Percentiles rank a stretch among this genome's conserved stretches.
phyloP scores from a whole-genome alignment of 1,140 invertebrate species.

The Elysia chlorotica region DNA sequence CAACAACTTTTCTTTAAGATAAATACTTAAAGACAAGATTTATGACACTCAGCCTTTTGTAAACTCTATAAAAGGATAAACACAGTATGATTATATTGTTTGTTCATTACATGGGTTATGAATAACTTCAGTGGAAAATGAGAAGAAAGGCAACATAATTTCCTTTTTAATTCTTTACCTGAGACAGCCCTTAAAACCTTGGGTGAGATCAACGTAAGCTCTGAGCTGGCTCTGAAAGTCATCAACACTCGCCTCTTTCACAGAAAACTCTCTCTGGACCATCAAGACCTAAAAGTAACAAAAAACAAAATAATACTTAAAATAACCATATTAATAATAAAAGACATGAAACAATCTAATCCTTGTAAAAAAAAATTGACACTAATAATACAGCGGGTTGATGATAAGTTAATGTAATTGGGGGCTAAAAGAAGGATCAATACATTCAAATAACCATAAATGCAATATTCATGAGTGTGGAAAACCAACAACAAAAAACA shows the following conservation, averaged over 20 bases:
- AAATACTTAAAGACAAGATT: not conserved
- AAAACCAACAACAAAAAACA: no score
- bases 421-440: no score
- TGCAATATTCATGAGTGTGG: no score
- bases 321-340: no score
- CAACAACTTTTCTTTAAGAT: not conserved
- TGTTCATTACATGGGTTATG: not conserved
- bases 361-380: no score
- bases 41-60: not conserved
- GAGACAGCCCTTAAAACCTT: conserved; percentile 39
- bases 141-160: not conserved
- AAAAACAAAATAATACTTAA: no score
- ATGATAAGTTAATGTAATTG: no score
- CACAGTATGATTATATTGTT: not conserved
- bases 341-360: no score
- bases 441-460: no score
- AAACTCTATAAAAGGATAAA: not conserved
- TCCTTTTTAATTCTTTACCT: conserved; percentile 29
- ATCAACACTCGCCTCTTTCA: conserved; percentile 33
- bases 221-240: conserved; percentile 33
- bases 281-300: conserved; percentile 33
- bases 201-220: conserved; percentile 44
- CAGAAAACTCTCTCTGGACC: conserved; percentile 37
- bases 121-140: no score
- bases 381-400: no score